These are phyloP conservation scores for Indicator maculatus DNA, from an alignment of 2,113 vertebrate genomes.

Conservation along the genomic window DNA sequence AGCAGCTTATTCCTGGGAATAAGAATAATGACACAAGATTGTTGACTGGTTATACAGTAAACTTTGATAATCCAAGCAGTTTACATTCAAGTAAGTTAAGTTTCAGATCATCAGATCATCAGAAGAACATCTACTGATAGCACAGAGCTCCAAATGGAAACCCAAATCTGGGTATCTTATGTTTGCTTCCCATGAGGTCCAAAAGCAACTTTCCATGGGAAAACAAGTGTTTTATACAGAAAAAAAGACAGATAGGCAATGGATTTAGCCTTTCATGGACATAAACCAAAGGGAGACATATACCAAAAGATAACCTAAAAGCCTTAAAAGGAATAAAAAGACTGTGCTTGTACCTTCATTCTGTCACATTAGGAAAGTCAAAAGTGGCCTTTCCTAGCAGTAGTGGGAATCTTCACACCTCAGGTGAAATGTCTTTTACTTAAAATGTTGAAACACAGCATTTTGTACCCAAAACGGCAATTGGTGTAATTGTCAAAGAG, in stretches of 20 bases:
- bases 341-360: not conserved
- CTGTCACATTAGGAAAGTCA: not conserved
- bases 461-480: not conserved
- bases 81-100: not conserved
- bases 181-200: not conserved
- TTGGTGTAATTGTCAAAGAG: not conserved
- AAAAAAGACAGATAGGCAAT: not conserved
- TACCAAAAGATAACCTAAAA: conserved; percentile 40
- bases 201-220: not conserved
- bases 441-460: not conserved
- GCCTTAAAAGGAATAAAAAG: conserved; percentile 9
- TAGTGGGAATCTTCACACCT: not conserved
- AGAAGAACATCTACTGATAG: not conserved
- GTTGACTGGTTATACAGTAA: not conserved
- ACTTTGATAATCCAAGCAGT: not conserved
- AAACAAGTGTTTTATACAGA: not conserved
- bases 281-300: not conserved
- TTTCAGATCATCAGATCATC: not conserved
- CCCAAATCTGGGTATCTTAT: not conserved
- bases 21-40: not conserved
- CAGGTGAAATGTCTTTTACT: not conserved
- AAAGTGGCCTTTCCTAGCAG: not conserved
- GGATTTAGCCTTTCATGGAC: not conserved
- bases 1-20: not conserved
- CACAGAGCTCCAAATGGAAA: not conserved